Percentiles rank a stretch among this genome's conserved stretches.
Evolutionary conservation across 1,140 invertebrate genomes (phyloP).

Genomic region (Pseudobourletiella spinata): DNA sequence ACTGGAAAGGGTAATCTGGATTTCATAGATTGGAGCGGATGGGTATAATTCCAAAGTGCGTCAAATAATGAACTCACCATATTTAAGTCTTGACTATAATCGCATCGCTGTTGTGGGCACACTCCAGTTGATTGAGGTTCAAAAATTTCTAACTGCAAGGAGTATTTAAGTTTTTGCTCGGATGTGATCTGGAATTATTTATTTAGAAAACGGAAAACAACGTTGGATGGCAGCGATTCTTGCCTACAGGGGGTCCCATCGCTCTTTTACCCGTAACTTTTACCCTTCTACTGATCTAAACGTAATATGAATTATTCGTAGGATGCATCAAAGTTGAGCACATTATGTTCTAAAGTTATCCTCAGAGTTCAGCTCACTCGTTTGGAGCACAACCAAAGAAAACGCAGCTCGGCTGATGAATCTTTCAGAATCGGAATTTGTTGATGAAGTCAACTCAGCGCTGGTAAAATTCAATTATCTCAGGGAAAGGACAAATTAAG

Average conservation of each 20-base stretch:
- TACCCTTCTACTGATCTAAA: neutral
- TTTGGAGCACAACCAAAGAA: conserved; percentile 74
- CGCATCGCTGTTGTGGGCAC: conserved; percentile 87
- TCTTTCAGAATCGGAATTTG: conserved; percentile 67
- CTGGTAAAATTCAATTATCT: too few relatives aligned
- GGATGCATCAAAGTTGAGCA: too few relatives aligned
- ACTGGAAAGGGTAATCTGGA: too few relatives aligned
- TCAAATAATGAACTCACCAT: conserved; percentile 64
- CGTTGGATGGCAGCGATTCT: conserved; percentile 91
- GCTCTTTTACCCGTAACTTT: conserved; percentile 74
- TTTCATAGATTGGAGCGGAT: conserved; percentile 87
- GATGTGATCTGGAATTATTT: conserved; percentile 31
- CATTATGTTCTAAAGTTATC: too few relatives aligned
- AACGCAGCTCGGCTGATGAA: conserved; percentile 63
- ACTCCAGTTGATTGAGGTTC: conserved; percentile 62
- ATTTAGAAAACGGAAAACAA: conserved; percentile 60
- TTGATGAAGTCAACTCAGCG: conserved; percentile 78
- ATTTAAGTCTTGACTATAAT: conserved; percentile 71
- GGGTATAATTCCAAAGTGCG: conserved; percentile 80
- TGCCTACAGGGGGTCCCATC: conserved; percentile 73
- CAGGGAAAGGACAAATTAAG: too few relatives aligned
- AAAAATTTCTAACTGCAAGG: too few relatives aligned
- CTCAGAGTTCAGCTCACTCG: conserved; percentile 67
- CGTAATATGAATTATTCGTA: too few relatives aligned
- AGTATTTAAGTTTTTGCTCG: neutral